Base-by-base conservation (phyloP, 2,888 invertebrate species). In the Dasypogon diadema region DNA sequence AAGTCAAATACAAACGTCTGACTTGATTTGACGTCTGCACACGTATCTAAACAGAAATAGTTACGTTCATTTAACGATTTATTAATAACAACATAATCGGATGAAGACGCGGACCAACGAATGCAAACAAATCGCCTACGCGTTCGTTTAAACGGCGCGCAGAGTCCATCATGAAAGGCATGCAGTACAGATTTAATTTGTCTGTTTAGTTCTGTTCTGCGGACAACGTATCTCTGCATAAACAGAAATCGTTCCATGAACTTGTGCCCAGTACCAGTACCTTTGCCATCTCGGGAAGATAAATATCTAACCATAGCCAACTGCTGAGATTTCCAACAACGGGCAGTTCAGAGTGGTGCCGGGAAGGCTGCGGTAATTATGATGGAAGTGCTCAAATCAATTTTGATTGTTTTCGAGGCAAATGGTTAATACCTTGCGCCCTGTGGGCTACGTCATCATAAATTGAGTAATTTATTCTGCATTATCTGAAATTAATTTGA, bases 51-150 rank as follows among this genome's bases (percentile, higher is more conserved):
- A 26, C 34, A 58, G 37, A 60, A 60, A 60, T 60, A 60, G 60
- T 37, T 60, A 10, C 60, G 60, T 60, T 18, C 21, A 18, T 21
- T 16, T 21, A 18, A 4, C 60, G 42, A 34, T 60, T 60, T 60
- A 60, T 60, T 60, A 60, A 60, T 60, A 60, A 60, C 21, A 60
- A 18, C 60, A 21, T 18, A 37, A 60, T 60, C 34, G 34, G 37
- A 37, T 37, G 18, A n/a, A n/a, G 42, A 37, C 16, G 10, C 60
- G 37, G 37, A 60, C 12, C 26, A 37, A 60, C 34, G 60, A 60
- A 60, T 60, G 60, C 60, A 60, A 60, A 60, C 34, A 34, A 21
- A 37, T 60, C 60, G 60, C 60, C 60, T 37, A 60, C 60, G 34
- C 21, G 21, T 34, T 37, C 18, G 37, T 37, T 37, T 16, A 30